Evolutionary conservation across 2,113 vertebrate species (phyloP).

Genomic region (Laticauda laticaudata): DNA sequence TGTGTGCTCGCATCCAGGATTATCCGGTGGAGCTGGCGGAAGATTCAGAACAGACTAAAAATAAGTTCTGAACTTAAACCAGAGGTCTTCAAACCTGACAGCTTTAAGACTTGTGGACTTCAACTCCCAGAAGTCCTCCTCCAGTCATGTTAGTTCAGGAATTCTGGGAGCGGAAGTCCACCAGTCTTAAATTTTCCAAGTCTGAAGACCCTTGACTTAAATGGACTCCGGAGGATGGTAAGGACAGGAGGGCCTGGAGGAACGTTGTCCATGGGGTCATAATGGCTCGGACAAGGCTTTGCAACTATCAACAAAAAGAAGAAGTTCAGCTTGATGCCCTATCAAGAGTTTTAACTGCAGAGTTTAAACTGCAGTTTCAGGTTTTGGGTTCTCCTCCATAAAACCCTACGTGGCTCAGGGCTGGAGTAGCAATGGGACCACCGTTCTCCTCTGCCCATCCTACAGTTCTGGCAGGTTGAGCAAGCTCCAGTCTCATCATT

Average conservation of each 20-base stretch:
- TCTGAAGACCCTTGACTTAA: no score
- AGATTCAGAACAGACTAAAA: not conserved
- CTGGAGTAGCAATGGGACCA: not conserved
- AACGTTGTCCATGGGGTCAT: no score
- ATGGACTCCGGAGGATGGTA: no score
- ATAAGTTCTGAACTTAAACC: not conserved
- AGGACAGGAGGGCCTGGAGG: no score
- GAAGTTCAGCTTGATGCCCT: not conserved
- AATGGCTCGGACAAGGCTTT: no score
- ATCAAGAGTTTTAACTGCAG: not conserved
- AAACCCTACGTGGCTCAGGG: not conserved
- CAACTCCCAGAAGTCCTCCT: no score
- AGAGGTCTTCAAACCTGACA: no score
- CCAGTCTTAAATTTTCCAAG: no score
- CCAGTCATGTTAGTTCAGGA: no score
- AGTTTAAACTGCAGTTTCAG: not conserved
- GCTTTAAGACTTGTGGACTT: no score
- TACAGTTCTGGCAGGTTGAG: not conserved
- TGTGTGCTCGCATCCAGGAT: not conserved
- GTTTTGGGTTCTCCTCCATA: not conserved
- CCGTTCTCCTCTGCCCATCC: not conserved
- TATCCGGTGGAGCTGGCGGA: not conserved
- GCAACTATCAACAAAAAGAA: no score
- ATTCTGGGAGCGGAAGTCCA: no score
- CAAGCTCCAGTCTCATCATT: not conserved